Percentiles rank a stretch among this genome's conserved stretches.
Conservation (phyloP, 2,113 vertebrate genomes). For the Gallinago media region DNA sequence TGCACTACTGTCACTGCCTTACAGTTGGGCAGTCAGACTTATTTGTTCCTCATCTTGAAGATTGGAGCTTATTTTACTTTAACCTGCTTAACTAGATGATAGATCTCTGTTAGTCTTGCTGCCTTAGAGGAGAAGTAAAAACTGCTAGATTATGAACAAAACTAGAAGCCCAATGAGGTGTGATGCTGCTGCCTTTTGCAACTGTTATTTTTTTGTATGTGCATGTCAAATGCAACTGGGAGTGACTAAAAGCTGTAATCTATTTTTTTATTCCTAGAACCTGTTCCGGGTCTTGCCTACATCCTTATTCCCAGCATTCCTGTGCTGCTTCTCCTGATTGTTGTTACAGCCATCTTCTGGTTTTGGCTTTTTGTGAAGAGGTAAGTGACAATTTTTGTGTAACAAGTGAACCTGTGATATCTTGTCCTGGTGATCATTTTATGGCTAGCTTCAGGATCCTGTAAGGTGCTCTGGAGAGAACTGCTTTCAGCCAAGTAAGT, state of each 20-base stretch:
- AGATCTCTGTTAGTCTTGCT: neutral
- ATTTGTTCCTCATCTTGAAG: neutral
- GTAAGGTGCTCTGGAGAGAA: neutral
- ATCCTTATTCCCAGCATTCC: conserved; percentile 85
- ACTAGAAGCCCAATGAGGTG: neutral
- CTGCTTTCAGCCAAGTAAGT: neutral
- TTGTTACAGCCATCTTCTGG: conserved; percentile 77
- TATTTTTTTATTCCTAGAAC: conserved; percentile 65
- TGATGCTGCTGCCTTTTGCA: neutral
- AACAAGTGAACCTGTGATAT: neutral
- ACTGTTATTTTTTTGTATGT: neutral
- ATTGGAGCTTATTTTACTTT: neutral
- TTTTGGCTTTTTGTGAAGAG: conserved; percentile 82
- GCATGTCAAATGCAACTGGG: neutral
- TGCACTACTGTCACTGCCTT: neutral
- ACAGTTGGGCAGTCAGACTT: neutral
- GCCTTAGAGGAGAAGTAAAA: neutral
- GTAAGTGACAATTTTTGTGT: conserved; percentile 68
- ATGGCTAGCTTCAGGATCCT: neutral
- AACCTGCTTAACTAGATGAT: neutral
- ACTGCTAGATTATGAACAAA: neutral
- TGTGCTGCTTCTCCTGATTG: conserved; percentile 81
- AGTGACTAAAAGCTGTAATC: neutral
- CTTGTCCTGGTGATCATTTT: neutral
- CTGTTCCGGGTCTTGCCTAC: conserved; percentile 78